Evolutionary conservation across 2,113 vertebrate genomes (phyloP).

Genomic region (Henicopernis longicauda): DNA sequence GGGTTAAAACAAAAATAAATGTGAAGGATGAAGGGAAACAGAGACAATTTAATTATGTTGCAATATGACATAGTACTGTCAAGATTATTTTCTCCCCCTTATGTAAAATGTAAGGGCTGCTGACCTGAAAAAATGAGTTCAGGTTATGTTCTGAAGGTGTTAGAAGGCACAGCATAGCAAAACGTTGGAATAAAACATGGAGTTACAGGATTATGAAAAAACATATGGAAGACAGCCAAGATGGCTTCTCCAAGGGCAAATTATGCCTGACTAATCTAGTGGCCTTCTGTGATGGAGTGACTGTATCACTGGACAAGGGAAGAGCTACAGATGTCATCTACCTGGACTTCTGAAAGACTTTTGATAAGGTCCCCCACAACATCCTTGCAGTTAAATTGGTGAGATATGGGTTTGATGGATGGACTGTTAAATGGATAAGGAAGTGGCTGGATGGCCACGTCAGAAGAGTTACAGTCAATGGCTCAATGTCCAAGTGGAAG

Average conservation of each 20-base stretch:
- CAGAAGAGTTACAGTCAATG: neutral
- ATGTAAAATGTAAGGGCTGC: neutral
- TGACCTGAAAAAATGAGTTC: slow-evolving; percentile 84
- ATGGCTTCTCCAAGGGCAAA: neutral
- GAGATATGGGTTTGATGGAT: neutral
- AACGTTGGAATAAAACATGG: slow-evolving; percentile 81
- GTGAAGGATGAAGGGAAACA: neutral
- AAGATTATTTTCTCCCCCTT: neutral
- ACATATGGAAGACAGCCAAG: neutral
- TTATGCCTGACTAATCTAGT: neutral
- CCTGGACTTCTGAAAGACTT: neutral
- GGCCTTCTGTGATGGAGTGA: neutral
- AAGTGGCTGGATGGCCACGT: neutral
- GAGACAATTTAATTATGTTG: neutral
- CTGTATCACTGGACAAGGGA: neutral
- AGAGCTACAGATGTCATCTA: neutral
- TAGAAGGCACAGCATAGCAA: slow-evolving; percentile 84
- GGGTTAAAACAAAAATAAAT: neutral
- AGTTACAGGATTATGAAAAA: slow-evolving; percentile 72
- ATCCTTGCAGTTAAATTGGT: neutral
- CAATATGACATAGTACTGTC: neutral
- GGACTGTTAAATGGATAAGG: neutral
- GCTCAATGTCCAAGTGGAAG: neutral
- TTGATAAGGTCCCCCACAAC: neutral
- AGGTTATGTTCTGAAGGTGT: slow-evolving; percentile 82